Base-by-base conservation (phyloP, 2,797 vertebrate species). In the Poecilia wingei region DNA sequence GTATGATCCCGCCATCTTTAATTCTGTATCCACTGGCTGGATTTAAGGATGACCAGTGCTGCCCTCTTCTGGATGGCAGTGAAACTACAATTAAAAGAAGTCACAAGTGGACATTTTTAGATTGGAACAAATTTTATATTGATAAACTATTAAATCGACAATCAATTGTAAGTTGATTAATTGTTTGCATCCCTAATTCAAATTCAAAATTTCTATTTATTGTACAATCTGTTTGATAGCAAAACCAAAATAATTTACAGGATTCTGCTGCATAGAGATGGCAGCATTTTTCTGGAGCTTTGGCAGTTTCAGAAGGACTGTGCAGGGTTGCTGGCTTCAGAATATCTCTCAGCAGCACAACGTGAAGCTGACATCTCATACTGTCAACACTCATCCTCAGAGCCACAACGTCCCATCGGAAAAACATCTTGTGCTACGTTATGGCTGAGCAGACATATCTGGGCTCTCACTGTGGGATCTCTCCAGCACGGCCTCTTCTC, bases 341-440 rank as follows among this genome's bases (percentile, higher is more conserved):
- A 79, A 51, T 20, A 10, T 20, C 66, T 75, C 78, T 79, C 77
- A 70, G 73, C 68, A 20, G 9, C 4, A 7, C 81, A 43, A 78
- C 77, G 55, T 70, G 83, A 3, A 51, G 33, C 84, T 43, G 78
- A 86, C 75, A 45, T 84, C 75, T 81, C 82, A 79, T 1, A n/a
- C 78, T 79, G 83, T 79, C 76, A 72, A 8, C 69, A 49, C 28
- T 28, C 77, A 74, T 79, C 77, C 82, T 80, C 0, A 0, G 45
- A 83, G 79, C 76, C 75, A 25, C 72, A 3, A 20, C 8, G 74
- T 80, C 80, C 36, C 69, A 41, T 74, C 72, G 45, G 75, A 41
- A 79, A 81, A 80, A 80, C 78, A 77, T 77, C 71, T 45, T 0
- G 77, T n/a, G 75, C 31, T 80, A 66, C 41, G 25, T 75, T 51